Evolutionary conservation across 2,797 vertebrate species (phyloP).

Genomic region (Coilia nasus): DNA sequence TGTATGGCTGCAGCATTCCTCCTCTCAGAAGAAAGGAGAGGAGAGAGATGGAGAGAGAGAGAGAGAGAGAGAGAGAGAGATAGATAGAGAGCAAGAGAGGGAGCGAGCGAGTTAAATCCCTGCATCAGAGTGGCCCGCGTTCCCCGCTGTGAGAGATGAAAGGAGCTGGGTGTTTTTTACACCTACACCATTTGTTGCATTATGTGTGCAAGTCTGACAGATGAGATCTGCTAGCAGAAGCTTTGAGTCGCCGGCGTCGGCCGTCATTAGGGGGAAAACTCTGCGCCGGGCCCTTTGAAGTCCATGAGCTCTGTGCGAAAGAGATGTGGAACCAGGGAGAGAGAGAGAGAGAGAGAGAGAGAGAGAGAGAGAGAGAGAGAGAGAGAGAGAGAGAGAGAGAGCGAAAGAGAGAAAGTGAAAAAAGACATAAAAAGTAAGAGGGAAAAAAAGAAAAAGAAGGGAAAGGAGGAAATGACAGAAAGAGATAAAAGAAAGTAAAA

Average conservation of each 20-base stretch:
- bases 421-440: background rate
- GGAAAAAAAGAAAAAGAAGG: background rate
- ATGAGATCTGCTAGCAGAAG: constrained; percentile 52
- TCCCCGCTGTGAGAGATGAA: constrained; percentile 44
- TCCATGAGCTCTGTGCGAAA: constrained; percentile 37
- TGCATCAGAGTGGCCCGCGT: too few relatives aligned
- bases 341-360: background rate
- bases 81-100: constrained; percentile 2
- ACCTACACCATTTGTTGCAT: constrained; percentile 55
- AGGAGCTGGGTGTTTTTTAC: constrained; percentile 43
- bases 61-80: background rate
- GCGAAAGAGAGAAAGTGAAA: constrained; percentile 20
- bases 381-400: constrained; percentile 20
- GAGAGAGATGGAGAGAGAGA: background rate
- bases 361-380: background rate
- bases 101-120: constrained; percentile 12
- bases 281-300: constrained; percentile 51
- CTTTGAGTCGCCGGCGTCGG: constrained; percentile 47
- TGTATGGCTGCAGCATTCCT: background rate
- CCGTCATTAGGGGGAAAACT: constrained; percentile 53
- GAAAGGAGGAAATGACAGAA: background rate
- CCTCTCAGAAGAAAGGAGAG: constrained; percentile 17
- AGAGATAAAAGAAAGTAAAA: background rate
- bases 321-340: background rate
- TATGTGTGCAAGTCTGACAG: constrained; percentile 53